phyloP scores from a whole-genome alignment of 1,140 invertebrate genomes.

The Ips typographus region DNA sequence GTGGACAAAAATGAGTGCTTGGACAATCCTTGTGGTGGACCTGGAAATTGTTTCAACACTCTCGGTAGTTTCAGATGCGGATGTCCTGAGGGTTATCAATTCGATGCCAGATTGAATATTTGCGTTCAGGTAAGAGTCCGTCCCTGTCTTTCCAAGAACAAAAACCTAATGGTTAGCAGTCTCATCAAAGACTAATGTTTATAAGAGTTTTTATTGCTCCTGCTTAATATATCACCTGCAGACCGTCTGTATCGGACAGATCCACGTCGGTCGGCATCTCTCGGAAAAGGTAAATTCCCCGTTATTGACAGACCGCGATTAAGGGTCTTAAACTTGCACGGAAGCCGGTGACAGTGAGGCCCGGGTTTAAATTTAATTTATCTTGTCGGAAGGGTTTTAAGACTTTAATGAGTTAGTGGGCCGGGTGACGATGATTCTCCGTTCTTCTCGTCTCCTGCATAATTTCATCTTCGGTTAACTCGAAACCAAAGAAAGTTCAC shows the following conservation, averaged over 20 bases:
- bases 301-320: conserved; percentile 21
- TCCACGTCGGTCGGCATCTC: conserved; percentile 7
- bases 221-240: conserved; percentile 12
- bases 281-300: conserved; percentile 16
- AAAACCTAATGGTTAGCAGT: not conserved
- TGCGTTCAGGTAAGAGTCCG: conserved; percentile 64
- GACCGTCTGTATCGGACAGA: conserved; percentile 17
- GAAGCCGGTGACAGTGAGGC: conserved; percentile 1
- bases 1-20: conserved; percentile 73
- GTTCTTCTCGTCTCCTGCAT: no score
- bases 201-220: not conserved
- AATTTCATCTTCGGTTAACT: no score
- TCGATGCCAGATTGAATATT: conserved; percentile 64
- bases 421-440: no score
- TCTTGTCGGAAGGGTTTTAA: not conserved
- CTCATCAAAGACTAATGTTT: conserved; percentile 1
- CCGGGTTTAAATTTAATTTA: conserved; percentile 16
- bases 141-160: no score
- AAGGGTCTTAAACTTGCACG: conserved; percentile 12
- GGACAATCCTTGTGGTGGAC: conserved; percentile 61
- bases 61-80: conserved; percentile 79
- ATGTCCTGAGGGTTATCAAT: conserved; percentile 76
- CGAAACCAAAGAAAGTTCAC: not conserved
- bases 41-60: conserved; percentile 64
- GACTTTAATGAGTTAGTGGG: no score